Percentiles rank a stretch among this genome's conserved stretches.
Conservation (phyloP, 2,113 vertebrate genomes). For the Hydrochoerus hydrochaeris region DNA sequence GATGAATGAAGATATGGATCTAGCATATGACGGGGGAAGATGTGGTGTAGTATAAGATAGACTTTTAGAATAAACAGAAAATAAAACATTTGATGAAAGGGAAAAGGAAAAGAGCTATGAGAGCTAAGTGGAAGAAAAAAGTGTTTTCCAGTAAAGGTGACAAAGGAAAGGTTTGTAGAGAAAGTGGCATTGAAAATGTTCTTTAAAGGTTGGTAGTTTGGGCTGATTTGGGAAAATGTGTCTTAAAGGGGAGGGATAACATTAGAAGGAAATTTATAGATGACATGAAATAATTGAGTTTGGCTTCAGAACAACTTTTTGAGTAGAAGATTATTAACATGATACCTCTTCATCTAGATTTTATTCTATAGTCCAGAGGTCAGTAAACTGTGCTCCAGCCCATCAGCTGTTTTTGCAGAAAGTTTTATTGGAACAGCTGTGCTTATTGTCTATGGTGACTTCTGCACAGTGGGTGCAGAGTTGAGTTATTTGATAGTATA, state of each 20-base stretch:
- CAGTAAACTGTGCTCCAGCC: no score
- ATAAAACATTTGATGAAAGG: background rate
- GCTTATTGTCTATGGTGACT: background rate
- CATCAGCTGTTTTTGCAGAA: background rate
- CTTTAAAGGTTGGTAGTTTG: background rate
- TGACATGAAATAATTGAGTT: background rate
- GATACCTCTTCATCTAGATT: background rate
- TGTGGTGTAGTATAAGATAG: background rate
- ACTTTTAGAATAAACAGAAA: background rate
- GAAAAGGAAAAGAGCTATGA: background rate
- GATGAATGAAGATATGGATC: background rate
- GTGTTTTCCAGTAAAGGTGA: background rate
- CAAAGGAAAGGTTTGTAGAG: background rate
- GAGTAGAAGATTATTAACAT: background rate
- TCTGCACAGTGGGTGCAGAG: background rate
- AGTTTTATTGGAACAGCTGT: background rate
- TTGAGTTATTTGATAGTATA: background rate
- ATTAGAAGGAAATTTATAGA: background rate
- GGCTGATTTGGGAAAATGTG: background rate
- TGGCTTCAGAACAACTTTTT: background rate
- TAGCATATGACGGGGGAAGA: background rate
- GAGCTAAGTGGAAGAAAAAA: background rate
- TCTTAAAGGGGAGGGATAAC: background rate
- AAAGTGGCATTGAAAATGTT: background rate
- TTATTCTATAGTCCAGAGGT: background rate